These are phyloP conservation scores for Dolichomitus sp. DNA, from an alignment of 2,888 invertebrate genomes.

Conservation along the genomic window DNA sequence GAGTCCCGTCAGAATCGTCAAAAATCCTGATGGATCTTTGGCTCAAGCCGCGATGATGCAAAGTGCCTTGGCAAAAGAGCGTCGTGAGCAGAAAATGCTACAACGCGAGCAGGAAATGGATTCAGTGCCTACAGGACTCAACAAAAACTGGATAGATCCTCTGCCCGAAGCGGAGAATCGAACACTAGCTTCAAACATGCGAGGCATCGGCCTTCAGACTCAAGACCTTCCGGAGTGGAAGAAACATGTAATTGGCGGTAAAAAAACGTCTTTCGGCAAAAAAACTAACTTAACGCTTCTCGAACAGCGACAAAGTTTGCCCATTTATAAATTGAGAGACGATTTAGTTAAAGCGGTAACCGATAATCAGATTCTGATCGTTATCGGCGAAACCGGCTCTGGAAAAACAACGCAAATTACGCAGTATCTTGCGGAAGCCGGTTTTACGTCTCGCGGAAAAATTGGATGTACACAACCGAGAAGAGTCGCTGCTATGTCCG, in stretches of 20 bases:
- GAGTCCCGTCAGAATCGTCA: slow-evolving; percentile 97
- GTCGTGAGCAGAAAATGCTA: slow-evolving; percentile 98
- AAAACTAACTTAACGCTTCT: slow-evolving; percentile 97
- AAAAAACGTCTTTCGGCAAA: slow-evolving; percentile 99
- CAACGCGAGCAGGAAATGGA: slow-evolving; percentile 97
- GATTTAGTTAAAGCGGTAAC: slow-evolving; percentile 98
- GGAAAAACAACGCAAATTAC: slow-evolving; percentile 99
- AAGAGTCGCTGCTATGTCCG: slow-evolving; percentile 98
- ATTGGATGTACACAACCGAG: slow-evolving; percentile 98
- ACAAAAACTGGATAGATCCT: slow-evolving; percentile 99
- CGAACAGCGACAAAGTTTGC: slow-evolving; percentile 98
- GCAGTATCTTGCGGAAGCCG: slow-evolving; percentile 98
- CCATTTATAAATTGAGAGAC: slow-evolving; percentile 98
- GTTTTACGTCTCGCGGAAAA: slow-evolving; percentile 96
- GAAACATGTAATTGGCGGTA: slow-evolving; percentile 98
- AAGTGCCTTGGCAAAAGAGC: slow-evolving; percentile 98
- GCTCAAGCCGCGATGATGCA: slow-evolving; percentile 99
- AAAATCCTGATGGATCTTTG: slow-evolving; percentile 99
- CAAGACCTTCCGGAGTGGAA: slow-evolving; percentile 99
- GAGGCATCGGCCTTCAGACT: slow-evolving; percentile 94
- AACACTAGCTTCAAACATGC: slow-evolving; percentile 92
- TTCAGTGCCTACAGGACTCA: slow-evolving; percentile 93
- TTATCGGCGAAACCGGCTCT: slow-evolving; percentile 99
- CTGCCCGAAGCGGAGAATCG: slow-evolving; percentile 94
- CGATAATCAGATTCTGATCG: slow-evolving; percentile 98